Base-by-base conservation (phyloP, 92 coral and sea anemone species). In the Montipora capitata region DNA sequence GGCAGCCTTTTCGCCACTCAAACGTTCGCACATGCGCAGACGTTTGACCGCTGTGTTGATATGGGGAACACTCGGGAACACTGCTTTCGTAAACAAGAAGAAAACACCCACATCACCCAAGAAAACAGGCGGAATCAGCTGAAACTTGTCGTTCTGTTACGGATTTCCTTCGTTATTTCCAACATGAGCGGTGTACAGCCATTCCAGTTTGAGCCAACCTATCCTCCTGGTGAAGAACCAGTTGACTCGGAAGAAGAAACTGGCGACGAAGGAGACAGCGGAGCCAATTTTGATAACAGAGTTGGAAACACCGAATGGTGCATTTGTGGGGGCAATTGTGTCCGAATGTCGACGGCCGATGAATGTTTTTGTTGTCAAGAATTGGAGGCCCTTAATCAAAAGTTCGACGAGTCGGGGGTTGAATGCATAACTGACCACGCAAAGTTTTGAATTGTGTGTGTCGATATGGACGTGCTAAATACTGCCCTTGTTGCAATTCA, bases 401-500 rank as follows among this genome's bases (percentile, higher is more conserved):
- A 16, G 16, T n/a, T 76, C 4, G 80, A 51, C 12, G 20, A 8
- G 44, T 51, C 49, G 17, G 71, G 13, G 39, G 18, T 58, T 58
- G 52, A 27, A 15, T 68, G 74, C 38, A 11, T 83, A 38, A 85
- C 93, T 4, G 68, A 70, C 14, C 93, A 84, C 9, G 66, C 63
- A 20, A 85, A 74, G 39, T 86, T 90, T 17, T 61, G 35, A 40
- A 61, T 86, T 44, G 90, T 85, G 35, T 85, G 94, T 49, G 63
- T 85, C 7, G 81, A 90, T 68, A 79, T 76, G 3, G 94, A 79
- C 66, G 91, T 90, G 57, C 85, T 90, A 9, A 45, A 78, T 83
- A 90, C 93, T 68, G 81, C 93, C 4, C 77, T 90, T 20, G 93
- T 85, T 6, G 72, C 76, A 11, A 68, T 72, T 56, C 90, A 78